These are phyloP conservation scores for Vireo altiloquus DNA, from an alignment of 2,113 vertebrate species.

Conservation along the genomic window DNA sequence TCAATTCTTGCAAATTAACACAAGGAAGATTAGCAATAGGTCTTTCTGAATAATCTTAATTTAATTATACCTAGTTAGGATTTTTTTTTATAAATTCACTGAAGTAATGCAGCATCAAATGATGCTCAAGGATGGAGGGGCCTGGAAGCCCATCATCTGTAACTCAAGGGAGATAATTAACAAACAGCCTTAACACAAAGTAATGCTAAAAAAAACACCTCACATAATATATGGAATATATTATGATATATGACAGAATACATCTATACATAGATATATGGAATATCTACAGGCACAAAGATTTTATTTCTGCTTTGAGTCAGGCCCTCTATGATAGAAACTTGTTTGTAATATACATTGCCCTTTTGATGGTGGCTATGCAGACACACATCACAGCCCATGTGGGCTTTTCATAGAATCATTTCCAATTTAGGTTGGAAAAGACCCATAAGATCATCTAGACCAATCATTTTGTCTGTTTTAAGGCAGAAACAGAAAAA, in stretches of 20 bases:
- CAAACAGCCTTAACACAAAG: neutral
- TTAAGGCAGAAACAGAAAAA: neutral
- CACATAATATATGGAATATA: neutral
- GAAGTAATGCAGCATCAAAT: neutral
- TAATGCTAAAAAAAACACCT: neutral
- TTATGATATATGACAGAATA: no score
- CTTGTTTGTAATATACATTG: neutral
- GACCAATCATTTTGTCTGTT: neutral
- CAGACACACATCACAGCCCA: neutral
- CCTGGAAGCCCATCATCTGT: neutral
- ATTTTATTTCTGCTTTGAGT: neutral
- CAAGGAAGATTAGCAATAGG: constrained; percentile 28
- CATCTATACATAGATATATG: no score
- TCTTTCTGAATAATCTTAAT: constrained; percentile 38
- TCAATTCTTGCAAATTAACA: constrained; percentile 49
- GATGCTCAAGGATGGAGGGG: neutral
- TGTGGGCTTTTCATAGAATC: neutral
- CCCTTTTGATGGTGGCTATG: neutral
- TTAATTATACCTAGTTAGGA: constrained; percentile 30
- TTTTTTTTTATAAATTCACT: neutral
- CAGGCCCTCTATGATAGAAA: neutral
- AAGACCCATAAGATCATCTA: neutral
- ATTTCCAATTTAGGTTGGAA: neutral
- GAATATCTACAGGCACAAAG: neutral
- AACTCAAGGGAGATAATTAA: neutral